Base-by-base conservation (phyloP, 23 tunicate genomes). In the Halocynthia aurantium region DNA sequence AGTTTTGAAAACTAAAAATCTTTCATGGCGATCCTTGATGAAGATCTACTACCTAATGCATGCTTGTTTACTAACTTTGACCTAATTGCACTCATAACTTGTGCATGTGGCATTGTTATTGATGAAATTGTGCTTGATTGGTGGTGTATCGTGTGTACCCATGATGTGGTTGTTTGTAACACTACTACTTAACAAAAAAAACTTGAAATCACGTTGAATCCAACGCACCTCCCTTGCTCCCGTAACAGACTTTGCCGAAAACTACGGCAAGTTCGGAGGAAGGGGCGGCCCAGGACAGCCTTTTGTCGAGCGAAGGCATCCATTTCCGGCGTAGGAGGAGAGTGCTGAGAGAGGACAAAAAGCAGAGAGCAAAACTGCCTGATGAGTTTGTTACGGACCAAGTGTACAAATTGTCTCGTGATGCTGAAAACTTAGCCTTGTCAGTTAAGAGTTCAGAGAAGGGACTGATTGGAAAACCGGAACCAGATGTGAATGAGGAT, bases 171-270 rank as follows among this genome's bases (percentile, higher is more conserved):
- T 10, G 57, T 71, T 11, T 65, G 22, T 58, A 58, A 15, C 63
- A n/a, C n/a, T 58, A 58, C 15, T 58, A 58, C 44, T 31, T 31
- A 31, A 31, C 44, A 31, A 31, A 31, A 31, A 31, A 31, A 31
- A 31, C 44, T 31, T 31, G 44, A 31, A 31, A 31, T 31, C 44
- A 31, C 44, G 44, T 31, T 31, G 44, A 31, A 31, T 31, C 44
- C 44, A 31, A 31, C 44, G 44, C 44, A 31, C 44, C 44, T 31
- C 44, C 44, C 78, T 74, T 74, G 78, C 78, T 74, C 78, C 63
- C 78, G 78, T 74, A 74, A 51, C 78, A 74, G 62, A 74, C 62
- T 22, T 13, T 56, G 17, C 22, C 62, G 56, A 54, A 74, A 54
- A 74, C 49, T 22, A 74, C 78, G 50, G 62, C 44, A 51, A 44